These are phyloP conservation scores for Limenitis arthemis DNA, from an alignment of 2,888 invertebrate species.

Conservation along the genomic window DNA sequence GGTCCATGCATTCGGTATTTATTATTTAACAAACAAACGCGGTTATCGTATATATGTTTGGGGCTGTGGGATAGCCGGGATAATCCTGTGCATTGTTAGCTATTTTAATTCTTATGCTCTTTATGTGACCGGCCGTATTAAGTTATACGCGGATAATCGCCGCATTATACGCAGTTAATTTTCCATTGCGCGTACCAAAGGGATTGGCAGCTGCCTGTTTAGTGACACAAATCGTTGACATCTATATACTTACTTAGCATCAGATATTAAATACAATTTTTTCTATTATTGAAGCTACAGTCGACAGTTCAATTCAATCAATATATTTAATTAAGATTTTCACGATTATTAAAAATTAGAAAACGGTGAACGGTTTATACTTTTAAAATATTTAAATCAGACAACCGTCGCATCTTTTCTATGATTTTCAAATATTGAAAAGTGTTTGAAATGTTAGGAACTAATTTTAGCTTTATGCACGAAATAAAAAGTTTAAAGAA, in stretches of 20 bases:
- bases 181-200: constrained; percentile 49
- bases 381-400: too few species aligned
- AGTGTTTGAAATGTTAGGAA: too few species aligned
- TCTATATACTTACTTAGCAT: constrained; percentile 11
- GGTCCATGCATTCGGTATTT: not conserved
- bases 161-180: constrained; percentile 67
- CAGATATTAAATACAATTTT: not conserved
- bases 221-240: constrained; percentile 41
- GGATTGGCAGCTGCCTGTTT: constrained; percentile 50
- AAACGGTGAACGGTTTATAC: too few species aligned
- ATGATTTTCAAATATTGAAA: too few species aligned
- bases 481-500: too few species aligned
- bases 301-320: too few species aligned
- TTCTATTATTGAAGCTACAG: not conserved
- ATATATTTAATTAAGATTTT: too few species aligned
- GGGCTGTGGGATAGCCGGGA: constrained; percentile 54
- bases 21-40: constrained; percentile 26
- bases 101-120: constrained; percentile 67
- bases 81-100: constrained; percentile 65
- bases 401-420: too few species aligned
- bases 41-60: constrained; percentile 39
- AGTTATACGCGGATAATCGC: constrained; percentile 70
- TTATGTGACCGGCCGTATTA: constrained; percentile 65
- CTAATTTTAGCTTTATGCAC: too few species aligned
- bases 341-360: too few species aligned